These are phyloP conservation scores for Lytechinus variegatus DNA, from an alignment of 35 echinoderm and acorn worm genomes.

Conservation along the genomic window DNA sequence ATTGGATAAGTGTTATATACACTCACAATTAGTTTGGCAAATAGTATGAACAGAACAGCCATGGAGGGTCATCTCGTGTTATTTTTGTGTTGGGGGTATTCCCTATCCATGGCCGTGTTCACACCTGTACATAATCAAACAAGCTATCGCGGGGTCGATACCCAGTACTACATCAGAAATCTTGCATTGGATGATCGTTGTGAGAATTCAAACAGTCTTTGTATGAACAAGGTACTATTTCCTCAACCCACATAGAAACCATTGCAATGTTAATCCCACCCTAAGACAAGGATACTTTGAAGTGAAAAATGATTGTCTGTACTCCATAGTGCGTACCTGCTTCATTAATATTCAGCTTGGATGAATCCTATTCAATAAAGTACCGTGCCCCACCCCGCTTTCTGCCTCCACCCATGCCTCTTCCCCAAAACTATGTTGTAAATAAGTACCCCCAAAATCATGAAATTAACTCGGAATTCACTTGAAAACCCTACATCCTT, in stretches of 20 bases:
- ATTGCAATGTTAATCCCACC: not conserved
- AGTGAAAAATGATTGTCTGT: not conserved
- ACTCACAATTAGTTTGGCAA: not conserved
- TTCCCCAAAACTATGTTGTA: not conserved
- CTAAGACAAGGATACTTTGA: not conserved
- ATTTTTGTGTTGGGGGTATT: not conserved
- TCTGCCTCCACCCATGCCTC: not conserved
- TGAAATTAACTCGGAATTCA: not conserved
- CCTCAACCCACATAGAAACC: not conserved
- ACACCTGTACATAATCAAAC: constrained; percentile 19
- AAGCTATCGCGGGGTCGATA: constrained; percentile 45
- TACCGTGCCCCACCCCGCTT: too few relatives aligned
- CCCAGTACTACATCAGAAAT: constrained; percentile 30
- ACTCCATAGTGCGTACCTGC: not conserved
- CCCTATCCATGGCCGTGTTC: not conserved
- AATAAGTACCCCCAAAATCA: not conserved
- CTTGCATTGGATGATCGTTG: not conserved
- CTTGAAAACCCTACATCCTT: not conserved
- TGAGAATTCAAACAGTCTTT: not conserved
- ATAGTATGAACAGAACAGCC: not conserved
- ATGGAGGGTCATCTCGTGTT: not conserved
- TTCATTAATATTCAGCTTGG: not conserved
- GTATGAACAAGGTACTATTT: not conserved
- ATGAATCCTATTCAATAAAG: not conserved
- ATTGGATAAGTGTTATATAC: not conserved